Evolutionary conservation across 2,113 vertebrate species (phyloP).

Genomic region (Jaculus jaculus): DNA sequence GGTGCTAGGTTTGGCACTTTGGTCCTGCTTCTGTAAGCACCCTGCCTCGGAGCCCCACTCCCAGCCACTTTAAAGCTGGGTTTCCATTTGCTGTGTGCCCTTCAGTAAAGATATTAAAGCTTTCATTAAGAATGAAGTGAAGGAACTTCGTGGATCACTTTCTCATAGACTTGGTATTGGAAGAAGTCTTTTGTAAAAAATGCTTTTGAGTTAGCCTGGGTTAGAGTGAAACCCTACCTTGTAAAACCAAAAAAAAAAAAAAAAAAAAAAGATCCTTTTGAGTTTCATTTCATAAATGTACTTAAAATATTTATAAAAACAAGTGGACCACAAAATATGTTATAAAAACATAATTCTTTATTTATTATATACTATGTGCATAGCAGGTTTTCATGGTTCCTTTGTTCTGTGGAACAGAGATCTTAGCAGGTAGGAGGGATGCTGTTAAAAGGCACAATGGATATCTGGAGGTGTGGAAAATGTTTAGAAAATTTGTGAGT

Average conservation of each 20-base stretch:
- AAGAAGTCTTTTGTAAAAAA: conserved; percentile 47
- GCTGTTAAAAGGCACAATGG: background rate
- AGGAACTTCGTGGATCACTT: background rate
- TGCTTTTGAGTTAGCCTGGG: conserved; percentile 34
- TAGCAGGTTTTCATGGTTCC: background rate
- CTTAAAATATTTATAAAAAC: conserved; percentile 45
- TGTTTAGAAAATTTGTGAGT: background rate
- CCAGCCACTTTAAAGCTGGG: background rate
- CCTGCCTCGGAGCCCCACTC: background rate
- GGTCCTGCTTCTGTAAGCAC: background rate
- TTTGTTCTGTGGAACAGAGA: conserved; percentile 13
- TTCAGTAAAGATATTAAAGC: conserved; percentile 17
- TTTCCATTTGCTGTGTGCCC: conserved; percentile 28
- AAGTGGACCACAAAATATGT: background rate
- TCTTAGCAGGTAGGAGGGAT: conserved; percentile 2
- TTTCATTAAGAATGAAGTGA: conserved; percentile 22
- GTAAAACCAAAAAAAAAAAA: too few relatives aligned
- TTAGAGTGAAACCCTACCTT: too few relatives aligned
- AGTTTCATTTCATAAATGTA: conserved; percentile 55
- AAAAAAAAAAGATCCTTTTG: conserved; percentile 31
- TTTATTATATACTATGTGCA: background rate
- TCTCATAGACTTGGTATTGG: conserved; percentile 24
- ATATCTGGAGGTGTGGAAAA: background rate
- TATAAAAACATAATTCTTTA: background rate
- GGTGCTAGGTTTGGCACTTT: background rate